Evolutionary conservation across 2,797 vertebrate genomes (phyloP), one percentile per base, ranked within the genome.

Genomic region (Acipenser transmontanus): DNA sequence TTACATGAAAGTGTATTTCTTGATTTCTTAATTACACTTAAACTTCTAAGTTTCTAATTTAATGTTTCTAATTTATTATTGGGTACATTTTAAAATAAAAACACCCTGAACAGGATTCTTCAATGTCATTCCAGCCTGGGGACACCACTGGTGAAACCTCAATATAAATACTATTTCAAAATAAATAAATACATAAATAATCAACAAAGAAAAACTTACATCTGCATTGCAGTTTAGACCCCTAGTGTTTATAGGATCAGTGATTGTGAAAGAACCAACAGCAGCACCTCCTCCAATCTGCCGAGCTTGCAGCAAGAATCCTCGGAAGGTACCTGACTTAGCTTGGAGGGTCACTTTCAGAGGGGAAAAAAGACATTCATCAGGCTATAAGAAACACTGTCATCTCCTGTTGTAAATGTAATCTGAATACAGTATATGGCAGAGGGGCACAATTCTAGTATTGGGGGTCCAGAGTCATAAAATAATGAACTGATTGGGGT

Each of bases 281-380:
- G 88, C 78, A 71, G 63, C 14, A 49, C 61, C 48, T 7, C 75
- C 75, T 48, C 81, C 85, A 59, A 83, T 51, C 75, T 82, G 77
- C 78, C 83, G 77, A 17, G 91, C 91, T 71, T 92, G 84, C 65
- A 93, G 76, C 68, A 92, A 75, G 80, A 94, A 93, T 64, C 85
- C 92, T 69, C 8, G 69, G 74, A 93, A 94, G 0, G 68, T 49
- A 12, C 0, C 64, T 3, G 76, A 61, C 9, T 64, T 68, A 13
- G 70, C 78, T 61, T 77, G 73, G n/a, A 94, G 79, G 7, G 72
- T 63, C 62, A 94, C 93, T 94, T 63, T 11, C 11, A 71, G 75
- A 70, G 14, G 76, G 66, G 17, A n/a, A 10, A 67, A 10, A 50
- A 11, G 9, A 49, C 34, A 34, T 34, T 34, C 34, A 34, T 34